phyloP scores from a whole-genome alignment of 2,113 vertebrate genomes.

The Desmodus rotundus region DNA sequence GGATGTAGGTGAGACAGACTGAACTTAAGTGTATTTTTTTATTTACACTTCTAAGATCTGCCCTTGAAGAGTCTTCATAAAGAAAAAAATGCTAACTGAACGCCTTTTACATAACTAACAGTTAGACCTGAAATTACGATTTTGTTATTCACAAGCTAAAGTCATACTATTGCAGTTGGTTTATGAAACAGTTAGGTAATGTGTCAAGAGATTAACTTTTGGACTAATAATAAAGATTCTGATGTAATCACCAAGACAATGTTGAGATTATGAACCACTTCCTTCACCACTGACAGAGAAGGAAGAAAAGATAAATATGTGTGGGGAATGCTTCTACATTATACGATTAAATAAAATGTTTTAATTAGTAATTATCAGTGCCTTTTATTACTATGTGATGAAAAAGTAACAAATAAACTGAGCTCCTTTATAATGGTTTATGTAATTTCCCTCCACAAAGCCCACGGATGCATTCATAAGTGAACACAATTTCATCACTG shows the following conservation, averaged over 20 bases:
- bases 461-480: not conserved
- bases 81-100: not conserved
- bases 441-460: constrained; percentile 13
- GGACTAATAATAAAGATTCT: not conserved
- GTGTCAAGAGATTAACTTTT: constrained; percentile 36
- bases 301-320: constrained; percentile 23
- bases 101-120: not conserved
- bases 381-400: not conserved
- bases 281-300: constrained; percentile 43
- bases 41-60: not conserved
- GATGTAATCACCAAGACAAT: constrained; percentile 29
- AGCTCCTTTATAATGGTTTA: not conserved
- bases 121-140: not conserved
- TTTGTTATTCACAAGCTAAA: constrained; percentile 17
- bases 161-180: not conserved
- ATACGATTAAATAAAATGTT: not conserved
- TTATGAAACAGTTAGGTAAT: constrained; percentile 25
- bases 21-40: not conserved
- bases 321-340: not conserved
- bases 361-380: not conserved
- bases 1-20: not conserved
- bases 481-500: constrained; percentile 12
- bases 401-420: not conserved
- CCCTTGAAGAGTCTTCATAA: not conserved
- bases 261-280: constrained; percentile 39